Evolutionary conservation across 2,888 invertebrate species (phyloP).

Genomic region (Erebia aethiops): DNA sequence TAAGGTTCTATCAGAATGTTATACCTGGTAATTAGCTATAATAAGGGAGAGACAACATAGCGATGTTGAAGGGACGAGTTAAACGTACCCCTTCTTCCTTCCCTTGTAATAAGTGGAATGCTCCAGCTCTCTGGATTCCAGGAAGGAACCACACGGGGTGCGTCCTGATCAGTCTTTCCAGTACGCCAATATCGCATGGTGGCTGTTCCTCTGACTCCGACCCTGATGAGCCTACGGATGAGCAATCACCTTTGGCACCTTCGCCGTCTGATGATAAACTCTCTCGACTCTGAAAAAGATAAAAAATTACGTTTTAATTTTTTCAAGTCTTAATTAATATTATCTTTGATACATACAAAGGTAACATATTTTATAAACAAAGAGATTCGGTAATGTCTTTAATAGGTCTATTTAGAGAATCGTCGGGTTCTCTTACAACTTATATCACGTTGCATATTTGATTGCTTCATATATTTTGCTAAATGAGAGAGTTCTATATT

Average conservation of each 20-base stretch:
- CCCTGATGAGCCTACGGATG: slow-evolving; percentile 78
- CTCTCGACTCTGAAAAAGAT: slow-evolving; percentile 84
- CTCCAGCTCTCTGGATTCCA: slow-evolving; percentile 95
- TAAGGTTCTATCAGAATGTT: no score
- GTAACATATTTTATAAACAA: no score
- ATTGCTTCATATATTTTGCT: neutral
- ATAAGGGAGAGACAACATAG: neutral
- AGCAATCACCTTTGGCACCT: slow-evolving; percentile 83
- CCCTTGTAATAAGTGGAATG: slow-evolving; percentile 96
- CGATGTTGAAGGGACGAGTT: no score
- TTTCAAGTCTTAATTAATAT: no score
- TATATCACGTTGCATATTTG: neutral
- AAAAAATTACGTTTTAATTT: neutral
- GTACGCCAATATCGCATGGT: slow-evolving; percentile 91
- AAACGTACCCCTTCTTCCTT: slow-evolving; percentile 93
- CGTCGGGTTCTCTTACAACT: no score
- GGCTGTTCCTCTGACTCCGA: slow-evolving; percentile 86
- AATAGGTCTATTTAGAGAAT: no score
- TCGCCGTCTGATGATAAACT: slow-evolving; percentile 87
- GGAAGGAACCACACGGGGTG: slow-evolving; percentile 98
- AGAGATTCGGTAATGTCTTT: no score
- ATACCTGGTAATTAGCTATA: neutral
- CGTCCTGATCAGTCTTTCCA: slow-evolving; percentile 94
- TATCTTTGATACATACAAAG: no score
- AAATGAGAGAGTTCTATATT: neutral